A percentile compares a stretch with the other conserved stretches of the same genome.
These are phyloP conservation scores for Anguilla obscura DNA, from an alignment of 2,797 vertebrate genomes.

Conservation along the genomic window DNA sequence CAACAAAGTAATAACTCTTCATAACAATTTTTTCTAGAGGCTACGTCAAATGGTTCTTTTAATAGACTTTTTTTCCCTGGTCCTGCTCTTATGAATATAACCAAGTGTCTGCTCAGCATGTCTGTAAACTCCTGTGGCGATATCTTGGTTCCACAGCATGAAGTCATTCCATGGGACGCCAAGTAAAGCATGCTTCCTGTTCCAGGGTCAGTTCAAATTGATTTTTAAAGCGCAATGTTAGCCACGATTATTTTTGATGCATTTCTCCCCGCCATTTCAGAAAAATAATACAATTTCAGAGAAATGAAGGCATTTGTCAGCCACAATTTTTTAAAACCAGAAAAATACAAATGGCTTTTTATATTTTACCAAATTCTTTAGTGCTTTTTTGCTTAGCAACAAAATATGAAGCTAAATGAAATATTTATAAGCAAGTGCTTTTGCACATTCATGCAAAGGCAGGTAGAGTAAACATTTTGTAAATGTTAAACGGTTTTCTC, in stretches of 20 bases:
- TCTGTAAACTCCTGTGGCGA: conserved; percentile 8
- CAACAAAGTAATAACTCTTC: background rate
- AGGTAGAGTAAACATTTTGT: background rate
- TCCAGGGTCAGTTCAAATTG: conserved; percentile 35
- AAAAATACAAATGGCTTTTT: conserved; percentile 21
- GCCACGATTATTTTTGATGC: conserved; percentile 28
- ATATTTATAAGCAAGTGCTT: conserved; percentile 9
- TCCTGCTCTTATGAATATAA: conserved; percentile 8
- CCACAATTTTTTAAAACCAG: background rate
- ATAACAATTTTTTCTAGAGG: background rate
- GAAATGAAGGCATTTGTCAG: conserved; percentile 20
- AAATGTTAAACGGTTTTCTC: background rate
- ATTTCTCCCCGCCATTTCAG: background rate
- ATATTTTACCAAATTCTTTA: background rate
- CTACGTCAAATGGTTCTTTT: background rate
- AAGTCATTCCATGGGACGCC: conserved; percentile 42
- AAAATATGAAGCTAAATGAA: background rate
- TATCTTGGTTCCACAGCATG: conserved; percentile 37
- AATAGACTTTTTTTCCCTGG: background rate
- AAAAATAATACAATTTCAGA: conserved; percentile 30
- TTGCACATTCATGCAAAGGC: background rate
- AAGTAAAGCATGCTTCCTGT: conserved; percentile 39
- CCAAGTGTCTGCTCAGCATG: conserved; percentile 17
- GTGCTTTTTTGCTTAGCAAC: background rate
- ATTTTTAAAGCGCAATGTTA: conserved; percentile 36